Percentiles rank a stretch among this genome's conserved stretches.
Conservation (phyloP, 2,888 invertebrate species). For the Hemaris fuciformis region DNA sequence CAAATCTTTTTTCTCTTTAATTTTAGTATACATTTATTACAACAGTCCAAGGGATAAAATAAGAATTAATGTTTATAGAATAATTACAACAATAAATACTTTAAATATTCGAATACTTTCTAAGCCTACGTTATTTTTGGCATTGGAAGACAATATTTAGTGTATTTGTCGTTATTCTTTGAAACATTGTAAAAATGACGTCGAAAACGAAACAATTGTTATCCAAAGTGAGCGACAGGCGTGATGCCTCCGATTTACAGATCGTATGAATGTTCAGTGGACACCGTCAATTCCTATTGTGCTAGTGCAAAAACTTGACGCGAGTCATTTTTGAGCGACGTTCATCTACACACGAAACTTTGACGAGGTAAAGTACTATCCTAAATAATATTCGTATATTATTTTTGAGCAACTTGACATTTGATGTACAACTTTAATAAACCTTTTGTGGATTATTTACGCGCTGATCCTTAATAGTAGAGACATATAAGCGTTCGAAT, state of each 20-base stretch:
- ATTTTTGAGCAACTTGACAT: not conserved
- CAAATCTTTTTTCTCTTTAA: too few species aligned
- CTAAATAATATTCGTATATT: not conserved
- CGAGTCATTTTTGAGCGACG: constrained; percentile 35
- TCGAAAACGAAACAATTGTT: constrained; percentile 41
- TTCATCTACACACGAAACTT: constrained; percentile 23
- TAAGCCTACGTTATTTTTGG: too few species aligned
- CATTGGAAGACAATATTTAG: not conserved
- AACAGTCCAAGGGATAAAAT: too few species aligned
- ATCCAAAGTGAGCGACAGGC: constrained; percentile 55
- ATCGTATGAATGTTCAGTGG: constrained; percentile 38
- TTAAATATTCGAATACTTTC: too few species aligned
- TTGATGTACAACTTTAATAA: not conserved
- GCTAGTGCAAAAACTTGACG: constrained; percentile 39
- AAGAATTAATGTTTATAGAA: too few species aligned
- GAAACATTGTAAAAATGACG: constrained; percentile 28
- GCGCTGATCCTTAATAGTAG: too few species aligned
- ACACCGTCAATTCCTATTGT: constrained; percentile 37
- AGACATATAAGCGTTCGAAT: too few species aligned
- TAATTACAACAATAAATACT: too few species aligned
- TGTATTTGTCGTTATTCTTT: not conserved
- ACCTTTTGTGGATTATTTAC: too few species aligned
- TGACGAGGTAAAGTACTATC: not conserved
- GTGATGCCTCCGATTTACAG: constrained; percentile 45
- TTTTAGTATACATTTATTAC: too few species aligned